phyloP scores from a whole-genome alignment of 2,797 vertebrate genomes.

The Gephyroberyx darwinii region DNA sequence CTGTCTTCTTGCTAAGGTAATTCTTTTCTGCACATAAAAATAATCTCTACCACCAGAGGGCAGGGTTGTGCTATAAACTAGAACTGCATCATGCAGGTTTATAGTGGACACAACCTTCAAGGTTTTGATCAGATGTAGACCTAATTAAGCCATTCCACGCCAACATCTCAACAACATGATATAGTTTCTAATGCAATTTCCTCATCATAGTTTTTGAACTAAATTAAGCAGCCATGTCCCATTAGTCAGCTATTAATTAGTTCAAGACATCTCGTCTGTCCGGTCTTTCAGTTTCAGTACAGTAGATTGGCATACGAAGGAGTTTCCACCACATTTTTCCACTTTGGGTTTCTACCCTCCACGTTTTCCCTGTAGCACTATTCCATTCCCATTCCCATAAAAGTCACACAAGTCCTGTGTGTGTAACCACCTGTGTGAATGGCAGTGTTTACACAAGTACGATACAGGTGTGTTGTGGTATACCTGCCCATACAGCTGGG shows the following conservation, averaged over 20 bases:
- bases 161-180: not conserved
- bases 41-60: constrained; percentile 62
- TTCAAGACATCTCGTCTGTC: not conserved
- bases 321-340: constrained; percentile 18
- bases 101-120: not conserved
- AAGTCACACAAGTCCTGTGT: constrained; percentile 18
- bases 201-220: not conserved
- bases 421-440: constrained; percentile 52
- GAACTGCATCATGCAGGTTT: not conserved
- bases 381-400: constrained; percentile 39
- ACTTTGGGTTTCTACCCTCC: constrained; percentile 21
- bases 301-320: constrained; percentile 10
- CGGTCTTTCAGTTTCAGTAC: not conserved
- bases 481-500: constrained; percentile 40
- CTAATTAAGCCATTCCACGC: not conserved
- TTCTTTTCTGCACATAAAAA: not conserved
- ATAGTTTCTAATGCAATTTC: too few species aligned
- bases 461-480: constrained; percentile 60
- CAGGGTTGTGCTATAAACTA: constrained; percentile 47
- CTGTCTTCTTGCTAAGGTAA: not conserved
- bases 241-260: not conserved
- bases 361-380: constrained; percentile 24
- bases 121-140: not conserved
- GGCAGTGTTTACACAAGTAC: constrained; percentile 37
- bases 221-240: too few species aligned